Conservation (phyloP, 2,113 vertebrate species). For the Larimichthys polyactis region DNA sequence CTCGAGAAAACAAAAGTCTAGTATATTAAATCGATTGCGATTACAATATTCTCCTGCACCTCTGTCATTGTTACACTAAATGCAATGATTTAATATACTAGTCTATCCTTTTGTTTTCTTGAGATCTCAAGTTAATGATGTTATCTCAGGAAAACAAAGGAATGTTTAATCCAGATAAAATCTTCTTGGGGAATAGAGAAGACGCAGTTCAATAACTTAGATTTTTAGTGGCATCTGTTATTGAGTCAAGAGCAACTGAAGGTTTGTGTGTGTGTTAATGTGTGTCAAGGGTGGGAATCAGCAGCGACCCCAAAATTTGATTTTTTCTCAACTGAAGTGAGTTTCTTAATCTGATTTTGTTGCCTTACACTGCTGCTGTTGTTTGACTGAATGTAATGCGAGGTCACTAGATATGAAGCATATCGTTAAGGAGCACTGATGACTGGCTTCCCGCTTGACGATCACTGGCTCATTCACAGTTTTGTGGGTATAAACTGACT, state of each 20-base stretch:
- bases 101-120: too few relatives aligned
- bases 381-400: neutral
- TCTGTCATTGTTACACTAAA: too few relatives aligned
- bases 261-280: conserved; percentile 1
- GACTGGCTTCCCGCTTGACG: neutral
- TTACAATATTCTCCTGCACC: too few relatives aligned
- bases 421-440: neutral
- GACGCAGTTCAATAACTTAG: conserved; percentile 1
- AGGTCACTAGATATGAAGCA: neutral
- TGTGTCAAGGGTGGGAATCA: neutral
- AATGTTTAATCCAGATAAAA: conserved; percentile 14
- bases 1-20: too few relatives aligned
- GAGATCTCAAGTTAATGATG: too few relatives aligned
- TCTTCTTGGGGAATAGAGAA: neutral
- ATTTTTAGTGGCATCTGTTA: conserved; percentile 2
- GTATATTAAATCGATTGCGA: too few relatives aligned
- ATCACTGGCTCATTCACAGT: neutral
- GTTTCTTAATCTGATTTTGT: neutral
- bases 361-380: neutral
- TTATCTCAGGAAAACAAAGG: too few relatives aligned
- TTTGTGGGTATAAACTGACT: neutral
- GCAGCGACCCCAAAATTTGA: neutral
- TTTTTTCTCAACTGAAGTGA: neutral
- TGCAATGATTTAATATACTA: too few relatives aligned
- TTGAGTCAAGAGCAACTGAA: conserved; percentile 1